Base-by-base conservation (phyloP, 2,113 vertebrate genomes). In the Trachemys scripta region DNA sequence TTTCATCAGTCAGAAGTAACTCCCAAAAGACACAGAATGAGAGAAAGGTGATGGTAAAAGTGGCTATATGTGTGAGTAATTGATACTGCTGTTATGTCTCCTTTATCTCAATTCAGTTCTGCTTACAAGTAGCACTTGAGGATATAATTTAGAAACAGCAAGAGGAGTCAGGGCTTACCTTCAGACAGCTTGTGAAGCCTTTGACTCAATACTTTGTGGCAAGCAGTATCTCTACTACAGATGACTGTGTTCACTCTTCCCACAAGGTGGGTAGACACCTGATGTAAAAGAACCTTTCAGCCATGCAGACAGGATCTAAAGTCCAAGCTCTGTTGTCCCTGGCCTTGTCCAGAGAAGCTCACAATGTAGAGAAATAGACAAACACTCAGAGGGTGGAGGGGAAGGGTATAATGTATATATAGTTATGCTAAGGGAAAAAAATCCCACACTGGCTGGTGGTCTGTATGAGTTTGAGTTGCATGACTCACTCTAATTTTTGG, bases 321-420 rank as follows among this genome's bases (percentile, higher is more conserved):
- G 1, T 57, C 19, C 35, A 69, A 19, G 65, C n/a, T 69, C 35
- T 69, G 72, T n/a, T 17, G 25, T 45, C 12, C 75, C 54, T 49
- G 2, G 1, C 25, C 8, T 0, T n/a, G 35, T 69, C 17, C 65
- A 69, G 0, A 81, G 10, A 10, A 76, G 12, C 83, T 65, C 3
- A 3, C 2, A 45, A 2, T 62, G 65, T 84, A 65, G 83, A 51
- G 27, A 87, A 87, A 86, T 2, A 45, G 10, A 27, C 8, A 86
- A 87, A 51, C 4, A 12, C 54, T 81, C 35, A 38, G 88, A 89
- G 4, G n/a, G 24, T 62, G 49, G 8, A 89, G 90, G 6, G 17
- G 57, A 72, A 88, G 1, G 14, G 19, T 25, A 62, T 12, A 69
- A 35, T 10, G 35, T n/a, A 19, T n/a, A n/a, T 69, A 69, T 20